Conservation (phyloP, 2,113 vertebrate species). For the Corythornis vintsioides region DNA sequence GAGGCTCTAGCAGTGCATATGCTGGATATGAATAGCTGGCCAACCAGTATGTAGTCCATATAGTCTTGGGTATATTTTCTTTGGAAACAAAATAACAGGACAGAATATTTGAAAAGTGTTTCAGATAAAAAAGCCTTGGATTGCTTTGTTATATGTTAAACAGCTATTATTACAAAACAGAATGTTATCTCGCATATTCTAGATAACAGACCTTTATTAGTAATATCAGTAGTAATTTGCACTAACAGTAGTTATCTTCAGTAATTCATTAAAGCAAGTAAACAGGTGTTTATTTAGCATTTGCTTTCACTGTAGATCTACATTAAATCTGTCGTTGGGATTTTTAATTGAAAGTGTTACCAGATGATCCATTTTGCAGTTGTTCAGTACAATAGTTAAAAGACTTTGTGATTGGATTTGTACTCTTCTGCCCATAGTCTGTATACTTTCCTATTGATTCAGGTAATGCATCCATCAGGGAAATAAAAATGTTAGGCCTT, state of each 20-base stretch:
- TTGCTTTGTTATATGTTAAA: not conserved
- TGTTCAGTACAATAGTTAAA: slow-evolving; percentile 16
- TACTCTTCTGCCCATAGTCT: slow-evolving; percentile 3
- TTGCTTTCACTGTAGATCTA: not conserved
- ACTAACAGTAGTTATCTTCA: not conserved
- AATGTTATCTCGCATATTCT: not conserved
- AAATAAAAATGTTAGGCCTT: slow-evolving; percentile 58
- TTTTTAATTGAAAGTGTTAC: slow-evolving; percentile 29
- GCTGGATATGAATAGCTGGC: not conserved
- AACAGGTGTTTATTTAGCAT: not conserved
- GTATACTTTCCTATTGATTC: slow-evolving; percentile 54
- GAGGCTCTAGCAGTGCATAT: not conserved
- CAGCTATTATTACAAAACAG: not conserved
- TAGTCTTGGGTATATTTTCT: not conserved
- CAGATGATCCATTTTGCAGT: not conserved
- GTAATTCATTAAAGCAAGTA: not conserved
- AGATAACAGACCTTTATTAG: not conserved
- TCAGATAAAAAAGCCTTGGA: not conserved
- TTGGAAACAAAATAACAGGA: not conserved
- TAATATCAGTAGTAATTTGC: not conserved
- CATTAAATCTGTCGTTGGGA: not conserved
- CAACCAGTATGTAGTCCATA: not conserved
- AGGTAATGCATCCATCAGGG: slow-evolving; percentile 53
- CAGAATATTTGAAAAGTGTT: not conserved
- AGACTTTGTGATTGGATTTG: slow-evolving; percentile 45